phyloP scores from a whole-genome alignment of 2,113 vertebrate species.

The Ptilonorhynchus violaceus region DNA sequence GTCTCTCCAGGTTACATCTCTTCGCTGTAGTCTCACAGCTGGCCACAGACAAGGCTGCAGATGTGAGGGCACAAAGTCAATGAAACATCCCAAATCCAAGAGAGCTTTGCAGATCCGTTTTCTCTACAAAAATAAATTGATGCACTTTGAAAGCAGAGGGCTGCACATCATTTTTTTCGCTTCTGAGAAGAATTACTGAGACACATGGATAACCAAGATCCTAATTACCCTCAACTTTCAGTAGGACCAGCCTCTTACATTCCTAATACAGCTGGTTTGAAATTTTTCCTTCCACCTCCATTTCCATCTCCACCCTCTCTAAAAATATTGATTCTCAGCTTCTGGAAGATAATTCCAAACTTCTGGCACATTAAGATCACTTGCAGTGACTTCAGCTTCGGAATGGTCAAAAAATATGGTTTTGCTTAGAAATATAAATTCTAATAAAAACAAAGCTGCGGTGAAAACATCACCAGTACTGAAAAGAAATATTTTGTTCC shows the following conservation, averaged over 20 bases:
- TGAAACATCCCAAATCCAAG: background rate
- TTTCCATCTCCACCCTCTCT: background rate
- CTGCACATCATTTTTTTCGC: background rate
- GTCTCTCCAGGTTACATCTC: background rate
- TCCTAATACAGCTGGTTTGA: rapidly evolving
- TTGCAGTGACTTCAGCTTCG: background rate
- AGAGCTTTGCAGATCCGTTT: background rate
- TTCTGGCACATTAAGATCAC: background rate
- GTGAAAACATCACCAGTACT: rapidly evolving
- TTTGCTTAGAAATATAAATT: background rate
- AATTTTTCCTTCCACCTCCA: background rate
- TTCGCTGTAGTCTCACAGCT: background rate
- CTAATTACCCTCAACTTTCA: background rate
- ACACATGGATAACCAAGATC: background rate
- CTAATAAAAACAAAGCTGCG: background rate
- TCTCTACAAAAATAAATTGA: background rate
- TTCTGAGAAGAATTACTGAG: background rate
- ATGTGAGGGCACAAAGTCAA: background rate
- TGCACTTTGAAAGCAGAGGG: background rate
- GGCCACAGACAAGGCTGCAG: background rate
- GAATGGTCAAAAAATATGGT: background rate
- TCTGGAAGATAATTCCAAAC: background rate
- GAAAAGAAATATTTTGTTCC: background rate
- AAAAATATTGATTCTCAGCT: background rate
- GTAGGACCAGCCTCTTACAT: background rate